Evolutionary conservation across 2,797 vertebrate species (phyloP).

Genomic region (Hippoglossus hippoglossus): DNA sequence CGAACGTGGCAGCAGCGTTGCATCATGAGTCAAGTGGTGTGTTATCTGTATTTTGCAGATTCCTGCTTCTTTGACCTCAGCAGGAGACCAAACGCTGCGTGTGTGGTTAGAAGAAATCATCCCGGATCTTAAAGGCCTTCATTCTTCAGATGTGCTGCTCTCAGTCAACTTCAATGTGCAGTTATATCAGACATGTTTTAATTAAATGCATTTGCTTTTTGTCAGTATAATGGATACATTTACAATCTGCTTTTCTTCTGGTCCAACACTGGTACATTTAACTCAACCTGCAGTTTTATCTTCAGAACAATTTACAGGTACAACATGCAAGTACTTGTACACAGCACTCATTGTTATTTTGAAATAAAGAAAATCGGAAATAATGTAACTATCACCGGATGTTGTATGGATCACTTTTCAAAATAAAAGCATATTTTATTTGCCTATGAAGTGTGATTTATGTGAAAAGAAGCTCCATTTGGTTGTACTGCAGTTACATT

Average conservation of each 20-base stretch:
- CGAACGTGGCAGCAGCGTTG: background rate
- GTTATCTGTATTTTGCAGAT: slow-evolving; percentile 48
- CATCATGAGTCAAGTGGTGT: slow-evolving; percentile 26
- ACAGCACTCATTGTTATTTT: slow-evolving; percentile 32
- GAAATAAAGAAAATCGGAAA: slow-evolving; percentile 11
- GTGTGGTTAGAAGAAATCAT: slow-evolving; percentile 27
- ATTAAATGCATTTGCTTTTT: background rate
- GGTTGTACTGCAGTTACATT: too few species aligned
- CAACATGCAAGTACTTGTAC: slow-evolving; percentile 48
- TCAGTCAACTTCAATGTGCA: background rate
- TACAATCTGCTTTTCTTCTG: background rate
- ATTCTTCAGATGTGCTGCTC: background rate
- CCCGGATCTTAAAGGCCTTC: slow-evolving; percentile 11
- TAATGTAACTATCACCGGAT: slow-evolving; percentile 5
- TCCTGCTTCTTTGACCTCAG: slow-evolving; percentile 28
- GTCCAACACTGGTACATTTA: background rate
- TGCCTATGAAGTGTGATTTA: accelerated
- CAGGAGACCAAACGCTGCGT: slow-evolving; percentile 1
- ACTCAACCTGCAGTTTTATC: slow-evolving; percentile 5
- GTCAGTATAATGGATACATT: background rate
- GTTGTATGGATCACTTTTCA: slow-evolving; percentile 9
- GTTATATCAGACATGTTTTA: background rate
- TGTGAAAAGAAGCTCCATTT: background rate
- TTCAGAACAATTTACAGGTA: slow-evolving; percentile 14
- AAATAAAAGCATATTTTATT: slow-evolving; percentile 45